These are phyloP conservation scores for Pachypanchax playfairii DNA, from an alignment of 2,113 vertebrate genomes.

Conservation along the genomic window DNA sequence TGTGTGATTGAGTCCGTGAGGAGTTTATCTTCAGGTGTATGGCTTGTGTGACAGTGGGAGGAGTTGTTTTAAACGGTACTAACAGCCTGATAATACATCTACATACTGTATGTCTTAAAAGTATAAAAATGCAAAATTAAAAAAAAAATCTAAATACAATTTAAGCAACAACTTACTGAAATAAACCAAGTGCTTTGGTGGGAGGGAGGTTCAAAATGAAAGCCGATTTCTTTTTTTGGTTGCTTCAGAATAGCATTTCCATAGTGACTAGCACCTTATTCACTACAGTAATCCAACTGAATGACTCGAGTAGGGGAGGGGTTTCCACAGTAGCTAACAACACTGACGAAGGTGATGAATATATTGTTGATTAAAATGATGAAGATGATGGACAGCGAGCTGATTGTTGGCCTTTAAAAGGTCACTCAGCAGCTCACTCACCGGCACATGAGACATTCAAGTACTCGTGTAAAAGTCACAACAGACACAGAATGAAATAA, in stretches of 20 bases:
- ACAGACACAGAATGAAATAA: slow-evolving; percentile 52
- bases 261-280: slow-evolving; percentile 79
- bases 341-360: slow-evolving; percentile 51
- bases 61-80: slow-evolving; percentile 48
- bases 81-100: slow-evolving; percentile 52
- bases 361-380: slow-evolving; percentile 20
- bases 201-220: slow-evolving; percentile 44
- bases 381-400: slow-evolving; percentile 39
- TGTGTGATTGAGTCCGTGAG: slow-evolving; percentile 10
- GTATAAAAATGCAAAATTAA: slow-evolving; percentile 48
- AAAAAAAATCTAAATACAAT: slow-evolving; percentile 44
- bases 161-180: slow-evolving; percentile 63
- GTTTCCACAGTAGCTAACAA: slow-evolving; percentile 62
- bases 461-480: slow-evolving; percentile 55
- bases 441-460: slow-evolving; percentile 46
- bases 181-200: slow-evolving; percentile 70
- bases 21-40: slow-evolving; percentile 23
- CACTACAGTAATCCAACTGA: slow-evolving; percentile 67
- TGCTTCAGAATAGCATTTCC: slow-evolving; percentile 69
- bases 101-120: slow-evolving; percentile 56
- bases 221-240: slow-evolving; percentile 46
- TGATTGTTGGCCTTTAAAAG: slow-evolving; percentile 18
- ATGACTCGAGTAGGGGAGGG: slow-evolving; percentile 56
- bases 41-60: slow-evolving; percentile 27
- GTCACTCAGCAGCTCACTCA: slow-evolving; percentile 38